Evolutionary conservation across 2,888 invertebrate species (phyloP), one percentile per base, ranked within the genome.

Genomic region (Polietes domitor): DNA sequence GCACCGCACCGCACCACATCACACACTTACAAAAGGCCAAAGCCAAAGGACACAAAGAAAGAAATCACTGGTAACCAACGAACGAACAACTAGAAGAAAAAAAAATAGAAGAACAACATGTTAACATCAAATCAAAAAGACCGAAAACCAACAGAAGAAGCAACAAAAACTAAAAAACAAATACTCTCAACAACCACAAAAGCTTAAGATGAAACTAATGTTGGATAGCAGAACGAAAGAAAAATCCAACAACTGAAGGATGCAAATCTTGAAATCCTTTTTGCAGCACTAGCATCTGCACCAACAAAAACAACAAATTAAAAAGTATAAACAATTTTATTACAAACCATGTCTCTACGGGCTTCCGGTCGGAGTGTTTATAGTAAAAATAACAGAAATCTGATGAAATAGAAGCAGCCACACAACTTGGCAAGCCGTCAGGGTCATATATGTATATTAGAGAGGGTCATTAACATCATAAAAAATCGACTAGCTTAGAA

Each of bases 361-460:
- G 47, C n/a, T 15, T 12, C 47, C 7, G 47, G 15, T n/a, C 47
- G 12, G 15, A 47, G n/a, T 47, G 47, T 47, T 47, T n/a, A n/a
- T 15, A n/a, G n/a, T 47, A 12, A 47, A 47, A 47, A 47, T 47
- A 47, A 47, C 47, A 47, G 47, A 47, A 47, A n/a, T 15, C 47
- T 6, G n/a, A 9, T 7, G 12, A 12, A 72, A 76, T 2, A 55
- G n/a, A 61, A 26, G 71, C 37, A 43, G 28, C 26, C n/a, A 58
- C 70, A 32, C 61, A 83, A 80, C 80, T 80, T 83, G 83, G 83
- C 83, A 83, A 80, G 70, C 53, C 77, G 74, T 83, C 83, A 83
- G 83, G 83, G 80, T 83, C 83, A 80, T 77, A 53, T 65, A 28
- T 32, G 32, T 32, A 4, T 32, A 32, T 32, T 32, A 32, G 9